phyloP scores from a whole-genome alignment of 2,113 vertebrate genomes.

The Anhinga anhinga region DNA sequence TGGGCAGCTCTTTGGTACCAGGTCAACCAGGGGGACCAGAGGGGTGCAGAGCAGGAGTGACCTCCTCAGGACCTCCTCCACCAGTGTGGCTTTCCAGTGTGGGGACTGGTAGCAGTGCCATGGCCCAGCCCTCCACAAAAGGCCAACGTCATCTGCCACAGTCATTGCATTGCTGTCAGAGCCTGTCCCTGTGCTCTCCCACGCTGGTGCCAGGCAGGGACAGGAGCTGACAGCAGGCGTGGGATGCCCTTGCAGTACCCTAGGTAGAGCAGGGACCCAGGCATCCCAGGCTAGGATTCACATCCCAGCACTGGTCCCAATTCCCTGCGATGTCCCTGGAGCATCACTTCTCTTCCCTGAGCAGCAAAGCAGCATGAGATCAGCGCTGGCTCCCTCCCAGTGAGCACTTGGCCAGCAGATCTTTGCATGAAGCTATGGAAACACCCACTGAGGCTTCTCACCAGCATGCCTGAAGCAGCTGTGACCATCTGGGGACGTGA shows the following conservation, averaged over 20 bases:
- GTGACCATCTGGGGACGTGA: not conserved
- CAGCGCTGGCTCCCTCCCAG: not conserved
- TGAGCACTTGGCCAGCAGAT: not conserved
- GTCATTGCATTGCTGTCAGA: not conserved
- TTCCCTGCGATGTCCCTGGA: not conserved
- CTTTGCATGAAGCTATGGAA: not conserved
- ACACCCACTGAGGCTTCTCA: not conserved
- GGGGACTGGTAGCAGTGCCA: not conserved
- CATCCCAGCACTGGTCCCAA: fast-evolving
- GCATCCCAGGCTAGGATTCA: not conserved
- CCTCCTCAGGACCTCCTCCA: not conserved
- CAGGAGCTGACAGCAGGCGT: not conserved
- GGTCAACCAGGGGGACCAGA: not conserved
- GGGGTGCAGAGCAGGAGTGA: not conserved
- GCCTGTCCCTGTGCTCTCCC: not conserved
- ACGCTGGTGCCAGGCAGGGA: not conserved
- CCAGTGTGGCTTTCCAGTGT: not conserved
- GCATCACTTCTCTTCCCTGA: not conserved
- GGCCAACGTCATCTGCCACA: not conserved
- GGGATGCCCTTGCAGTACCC: not conserved
- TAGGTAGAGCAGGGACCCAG: not conserved
- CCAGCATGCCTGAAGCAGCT: not conserved
- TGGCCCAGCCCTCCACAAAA: not conserved
- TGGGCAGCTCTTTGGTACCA: not conserved
- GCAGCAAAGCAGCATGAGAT: not conserved